Base-by-base conservation (phyloP, 2,888 invertebrate species). In the Chalcosyrphus nemorum region DNA sequence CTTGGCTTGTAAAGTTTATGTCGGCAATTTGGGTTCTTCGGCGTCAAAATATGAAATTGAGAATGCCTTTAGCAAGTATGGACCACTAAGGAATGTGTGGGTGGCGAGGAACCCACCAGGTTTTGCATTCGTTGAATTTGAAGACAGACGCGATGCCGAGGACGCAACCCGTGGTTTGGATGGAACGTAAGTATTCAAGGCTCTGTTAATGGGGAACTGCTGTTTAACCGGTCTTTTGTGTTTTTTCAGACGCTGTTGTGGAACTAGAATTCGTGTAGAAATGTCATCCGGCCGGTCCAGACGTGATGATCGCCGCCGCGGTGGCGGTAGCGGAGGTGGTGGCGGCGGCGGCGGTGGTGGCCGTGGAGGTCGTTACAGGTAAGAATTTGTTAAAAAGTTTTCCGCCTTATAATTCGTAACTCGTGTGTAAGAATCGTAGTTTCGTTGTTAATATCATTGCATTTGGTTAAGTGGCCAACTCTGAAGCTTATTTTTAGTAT, bases 61-160 rank as follows among this genome's bases (percentile, higher is more conserved):
- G 91, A 95, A 95, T 87, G 95, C 95, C 9, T 97, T 97, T 90
- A 94, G 94, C 87, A 95, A 96, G 91, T 97, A 96, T 90, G 97
- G 97, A 2, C 95, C 96, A 1, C 92, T 97, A 85, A 93, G 95
- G 86, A 97, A 97, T 92, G 97, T 97, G 5, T 97, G 97, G 97
- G 97, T 97, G 11, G 97, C 97, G 0, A 93, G 97, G 88, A 97
- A 97, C 90, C 97, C 97, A 65, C 97, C 97, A 15, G 97, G 96
- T 24, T 96, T 97, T 92, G 96, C 96, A 0, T 97, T 97, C 91
- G 96, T 97, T 15, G 96, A 97, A 91, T 97, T 95, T 90, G 96
- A 97, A 91, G 97, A 97, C 90, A 94, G 95, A 29, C 92, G 96
- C 75, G 97, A 97, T 91, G 96, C 97, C 1, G 96, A 96, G 90